Evolutionary conservation across 2,797 vertebrate genomes (phyloP), one percentile per base, ranked within the genome.

Genomic region (Anas flavirostris): DNA sequence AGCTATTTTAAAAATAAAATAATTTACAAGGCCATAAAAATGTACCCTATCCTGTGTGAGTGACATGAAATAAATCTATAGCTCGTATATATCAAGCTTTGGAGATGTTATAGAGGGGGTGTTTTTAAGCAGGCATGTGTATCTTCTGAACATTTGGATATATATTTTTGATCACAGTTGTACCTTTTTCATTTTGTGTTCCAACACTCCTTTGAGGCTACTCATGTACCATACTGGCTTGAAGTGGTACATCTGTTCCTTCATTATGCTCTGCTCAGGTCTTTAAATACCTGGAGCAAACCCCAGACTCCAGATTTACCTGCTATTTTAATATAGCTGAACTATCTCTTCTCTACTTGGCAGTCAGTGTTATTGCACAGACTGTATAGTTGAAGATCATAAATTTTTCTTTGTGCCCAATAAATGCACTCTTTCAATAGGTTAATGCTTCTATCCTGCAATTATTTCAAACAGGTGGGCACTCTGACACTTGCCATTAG

Each of bases 251-350:
- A 96, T 96, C 95, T 96, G 94, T 92, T 95, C 88, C 72, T 94
- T 95, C 94, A 94, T 96, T 97, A 95, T 77, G 80, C 39, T 82
- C 72, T 80, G 86, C 64, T 94, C 88, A 85, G 91, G 81, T 93
- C 88, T 96, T 96, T 95, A 95, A 96, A 93, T 91, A 96, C 80
- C 91, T 96, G 95, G 83, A 94, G 85, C 92, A 96, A 95, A 96
- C 91, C 91, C 91, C 92, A 95, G 94, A 91, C 63, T 96, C 87
- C 85, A 96, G 94, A 96, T 96, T 96, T 96, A 95, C 95, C 91
- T 95, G 92, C 62, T 91, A 91, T 94, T 96, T 95, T 91, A 96
- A 94, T 92, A 78, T 16, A 88, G 88, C 77, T 89, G 86, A 90
- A 74, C 72, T 94, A 44, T 50, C 56, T 62, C 77, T 79, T 85